Evolutionary conservation across 2,113 vertebrate species (phyloP).

Genomic region (Panurus biarmicus): DNA sequence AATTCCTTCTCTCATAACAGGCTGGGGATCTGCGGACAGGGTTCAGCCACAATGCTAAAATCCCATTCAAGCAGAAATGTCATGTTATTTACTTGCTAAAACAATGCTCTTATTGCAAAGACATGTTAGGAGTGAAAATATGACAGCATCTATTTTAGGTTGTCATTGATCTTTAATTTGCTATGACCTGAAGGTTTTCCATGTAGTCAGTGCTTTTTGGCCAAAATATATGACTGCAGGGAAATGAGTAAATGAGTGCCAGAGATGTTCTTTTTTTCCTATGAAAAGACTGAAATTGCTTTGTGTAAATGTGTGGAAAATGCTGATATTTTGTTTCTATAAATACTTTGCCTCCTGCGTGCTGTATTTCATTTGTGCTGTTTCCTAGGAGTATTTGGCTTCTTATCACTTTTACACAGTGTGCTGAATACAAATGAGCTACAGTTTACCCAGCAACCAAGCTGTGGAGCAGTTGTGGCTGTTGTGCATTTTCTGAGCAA

Average conservation of each 20-base stretch:
- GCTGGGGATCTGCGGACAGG: neutral
- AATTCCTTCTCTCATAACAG: neutral
- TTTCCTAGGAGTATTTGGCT: conserved; percentile 71
- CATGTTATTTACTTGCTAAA: conserved; percentile 60
- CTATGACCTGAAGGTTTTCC: conserved; percentile 61
- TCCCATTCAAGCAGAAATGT: conserved; percentile 25
- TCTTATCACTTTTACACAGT: conserved; percentile 68
- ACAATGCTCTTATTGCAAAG: conserved; percentile 47
- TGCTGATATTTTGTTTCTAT: conserved; percentile 82
- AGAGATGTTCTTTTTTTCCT: conserved; percentile 58
- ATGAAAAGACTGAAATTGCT: conserved; percentile 74
- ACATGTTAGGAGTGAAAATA: conserved; percentile 46
- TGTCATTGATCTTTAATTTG: conserved; percentile 66
- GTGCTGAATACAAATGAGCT: conserved; percentile 67
- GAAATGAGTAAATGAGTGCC: conserved; percentile 60
- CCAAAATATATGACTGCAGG: conserved; percentile 57
- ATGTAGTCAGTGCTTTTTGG: conserved; percentile 58
- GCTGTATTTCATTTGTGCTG: conserved; percentile 65
- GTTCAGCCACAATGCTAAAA: neutral
- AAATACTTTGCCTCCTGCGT: conserved; percentile 71
- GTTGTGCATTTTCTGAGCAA: conserved; percentile 35
- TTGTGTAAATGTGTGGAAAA: conserved; percentile 79
- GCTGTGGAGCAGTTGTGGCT: conserved; percentile 16
- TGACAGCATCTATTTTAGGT: conserved; percentile 58
- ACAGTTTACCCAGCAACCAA: conserved; percentile 23